Evolutionary conservation across 2,797 vertebrate species (phyloP).

Genomic region (Anguilla obscura): DNA sequence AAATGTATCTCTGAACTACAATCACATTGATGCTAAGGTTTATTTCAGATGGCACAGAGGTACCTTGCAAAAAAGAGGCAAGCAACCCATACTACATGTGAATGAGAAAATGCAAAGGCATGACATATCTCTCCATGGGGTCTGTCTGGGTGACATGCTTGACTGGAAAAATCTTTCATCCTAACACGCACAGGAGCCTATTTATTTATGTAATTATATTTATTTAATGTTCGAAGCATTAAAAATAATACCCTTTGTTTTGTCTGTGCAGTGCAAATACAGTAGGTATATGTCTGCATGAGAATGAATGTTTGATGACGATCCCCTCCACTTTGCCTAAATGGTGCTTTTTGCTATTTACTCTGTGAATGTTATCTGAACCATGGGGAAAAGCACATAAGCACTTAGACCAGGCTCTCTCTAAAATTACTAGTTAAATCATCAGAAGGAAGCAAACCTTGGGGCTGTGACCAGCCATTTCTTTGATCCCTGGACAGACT

Average conservation of each 20-base stretch:
- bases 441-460: background rate
- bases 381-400: background rate
- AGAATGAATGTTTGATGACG: background rate
- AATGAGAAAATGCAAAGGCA: slow-evolving; percentile 38
- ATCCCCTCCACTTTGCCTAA: background rate
- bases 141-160: slow-evolving; percentile 66
- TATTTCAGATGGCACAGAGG: no score
- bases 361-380: background rate
- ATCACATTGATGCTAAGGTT: no score
- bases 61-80: background rate
- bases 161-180: slow-evolving; percentile 69
- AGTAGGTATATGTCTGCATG: background rate
- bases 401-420: background rate
- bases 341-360: background rate
- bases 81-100: no score
- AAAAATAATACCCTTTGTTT: background rate
- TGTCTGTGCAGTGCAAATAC: background rate
- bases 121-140: slow-evolving; percentile 52
- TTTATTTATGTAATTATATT: no score
- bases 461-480: background rate
- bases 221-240: background rate
- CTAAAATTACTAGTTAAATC: background rate
- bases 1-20: no score
- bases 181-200: slow-evolving; percentile 65
- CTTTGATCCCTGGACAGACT: background rate